Evolutionary conservation across 2,888 invertebrate genomes (phyloP).

Genomic region (Allolobophora icterica): DNA sequence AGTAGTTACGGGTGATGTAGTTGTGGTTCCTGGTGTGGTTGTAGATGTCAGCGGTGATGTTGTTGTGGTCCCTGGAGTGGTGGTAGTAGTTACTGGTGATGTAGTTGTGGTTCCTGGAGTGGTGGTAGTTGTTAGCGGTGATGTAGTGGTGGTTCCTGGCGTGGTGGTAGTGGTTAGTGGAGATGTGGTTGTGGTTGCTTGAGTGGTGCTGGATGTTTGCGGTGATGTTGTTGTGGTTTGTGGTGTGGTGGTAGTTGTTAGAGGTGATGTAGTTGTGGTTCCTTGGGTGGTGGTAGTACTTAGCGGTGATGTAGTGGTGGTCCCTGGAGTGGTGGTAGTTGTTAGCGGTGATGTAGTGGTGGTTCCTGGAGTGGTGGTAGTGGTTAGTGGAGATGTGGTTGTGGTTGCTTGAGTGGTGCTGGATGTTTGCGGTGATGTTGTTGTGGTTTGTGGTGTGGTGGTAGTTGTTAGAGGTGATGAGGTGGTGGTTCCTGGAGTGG

Average conservation of each 20-base stretch:
- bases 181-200: neutral
- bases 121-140: neutral
- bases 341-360: neutral
- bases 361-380: neutral
- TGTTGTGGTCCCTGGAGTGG: neutral
- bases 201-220: neutral
- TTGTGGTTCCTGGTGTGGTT: neutral
- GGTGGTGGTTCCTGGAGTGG: neutral
- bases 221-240: neutral
- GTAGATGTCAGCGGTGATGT: neutral
- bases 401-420: neutral
- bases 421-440: neutral
- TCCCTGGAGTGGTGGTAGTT: neutral
- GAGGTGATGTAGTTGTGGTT: neutral
- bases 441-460: neutral
- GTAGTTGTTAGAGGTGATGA: neutral
- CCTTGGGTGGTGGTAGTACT: neutral
- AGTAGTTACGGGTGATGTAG: neutral
- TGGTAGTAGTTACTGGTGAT: neutral
- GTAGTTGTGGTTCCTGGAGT: neutral
- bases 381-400: neutral
- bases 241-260: neutral
- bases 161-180: neutral
- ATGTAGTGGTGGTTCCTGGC: neutral
- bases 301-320: neutral